Evolutionary conservation across 2,797 vertebrate species (phyloP).

Genomic region (Scolopax bukidnonensis): DNA sequence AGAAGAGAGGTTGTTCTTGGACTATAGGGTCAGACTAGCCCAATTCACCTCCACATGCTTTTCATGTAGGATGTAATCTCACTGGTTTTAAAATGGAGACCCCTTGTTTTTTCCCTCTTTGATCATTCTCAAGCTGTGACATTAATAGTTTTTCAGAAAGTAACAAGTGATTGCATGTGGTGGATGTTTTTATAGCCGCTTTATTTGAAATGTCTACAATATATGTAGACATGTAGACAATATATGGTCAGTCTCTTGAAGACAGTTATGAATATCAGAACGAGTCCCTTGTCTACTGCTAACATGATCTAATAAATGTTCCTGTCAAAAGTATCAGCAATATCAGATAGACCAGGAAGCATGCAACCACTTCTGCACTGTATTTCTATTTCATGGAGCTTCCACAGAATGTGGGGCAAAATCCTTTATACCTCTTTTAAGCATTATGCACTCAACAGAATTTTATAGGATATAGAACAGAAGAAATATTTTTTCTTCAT

Average conservation of each 20-base stretch:
- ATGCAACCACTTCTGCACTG: neutral
- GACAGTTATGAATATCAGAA: neutral
- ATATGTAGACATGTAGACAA: neutral
- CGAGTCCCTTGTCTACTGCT: neutral
- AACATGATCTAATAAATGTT: slow-evolving; percentile 15
- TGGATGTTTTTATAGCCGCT: neutral
- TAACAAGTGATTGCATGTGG: neutral
- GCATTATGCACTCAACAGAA: neutral
- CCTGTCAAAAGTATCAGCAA: neutral
- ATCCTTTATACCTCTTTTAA: neutral
- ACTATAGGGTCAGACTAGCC: neutral
- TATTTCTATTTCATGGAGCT: neutral
- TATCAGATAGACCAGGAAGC: neutral
- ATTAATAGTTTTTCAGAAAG: neutral
- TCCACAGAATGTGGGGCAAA: neutral
- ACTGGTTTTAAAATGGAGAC: neutral
- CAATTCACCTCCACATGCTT: neutral
- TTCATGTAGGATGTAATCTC: neutral
- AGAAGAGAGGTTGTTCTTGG: neutral
- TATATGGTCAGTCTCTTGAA: neutral
- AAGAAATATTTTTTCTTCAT: neutral
- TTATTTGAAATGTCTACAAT: neutral
- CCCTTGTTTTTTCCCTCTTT: neutral
- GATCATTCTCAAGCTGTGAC: neutral
- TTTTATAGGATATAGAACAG: neutral